Base-by-base conservation (phyloP, 2,113 vertebrate species). In the Perccottus glenii region DNA sequence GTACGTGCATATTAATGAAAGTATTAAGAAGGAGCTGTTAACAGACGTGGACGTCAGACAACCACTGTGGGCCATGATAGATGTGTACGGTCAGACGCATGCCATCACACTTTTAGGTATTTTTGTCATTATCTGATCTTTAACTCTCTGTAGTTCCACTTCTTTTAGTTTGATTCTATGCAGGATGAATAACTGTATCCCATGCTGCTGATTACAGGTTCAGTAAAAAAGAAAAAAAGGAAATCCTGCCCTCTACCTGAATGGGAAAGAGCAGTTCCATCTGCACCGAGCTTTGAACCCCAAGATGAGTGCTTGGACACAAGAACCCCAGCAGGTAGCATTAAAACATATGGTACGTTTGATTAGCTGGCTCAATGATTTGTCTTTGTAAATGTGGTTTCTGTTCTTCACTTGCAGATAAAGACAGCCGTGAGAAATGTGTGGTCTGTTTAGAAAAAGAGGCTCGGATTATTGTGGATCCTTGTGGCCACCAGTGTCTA, bases 61-160 rank as follows among this genome's bases (percentile, higher is more conserved):
- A 12, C 93, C 91, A 0, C 88, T 96, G 48, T 97, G 95, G 95
- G 94, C 90, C 0, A 85, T 97, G 75, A 81, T 96, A 16, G 95
- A 97, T 19, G 46, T 96, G 40, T 96, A 96, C 0, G 95, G 95
- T 9, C 91, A 92, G 73, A 94, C 95, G 0, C 74, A 82, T 36
- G 80, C 90, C 6, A 64, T 97, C 48, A 60, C 85, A 16, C 80
- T 97, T 3, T 73, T 94, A 0, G 91, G 94, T 96, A 68, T 84
- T 92, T 82, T 59, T 14, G 62, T 32, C 11, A 3, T 9, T 6
- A 5, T 8, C 44, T 14, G 27, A 46, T 53, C 12, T 35, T 0
- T 33, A 10, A 27, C 19, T 27, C 19, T 27, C 49, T 51, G 19
- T 33, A 52, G 11, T 52, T 35, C 51, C 33, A 53, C 12, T 14